A percentile compares a stretch with the other conserved stretches of the same genome.
These are phyloP conservation scores for Carpatolechia fugitivella DNA, from an alignment of 2,888 invertebrate genomes.

Conservation along the genomic window DNA sequence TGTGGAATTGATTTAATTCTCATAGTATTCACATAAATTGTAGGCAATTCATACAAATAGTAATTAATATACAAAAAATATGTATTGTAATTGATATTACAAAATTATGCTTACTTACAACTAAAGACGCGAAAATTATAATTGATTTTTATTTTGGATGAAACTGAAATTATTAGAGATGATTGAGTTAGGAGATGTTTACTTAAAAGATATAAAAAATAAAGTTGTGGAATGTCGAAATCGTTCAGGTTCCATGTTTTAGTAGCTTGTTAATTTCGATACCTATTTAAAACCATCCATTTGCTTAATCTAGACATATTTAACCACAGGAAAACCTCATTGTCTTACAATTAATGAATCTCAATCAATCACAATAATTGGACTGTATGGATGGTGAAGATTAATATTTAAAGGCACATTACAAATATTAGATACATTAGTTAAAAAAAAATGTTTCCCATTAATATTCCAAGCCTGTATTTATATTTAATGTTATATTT, in stretches of 20 bases:
- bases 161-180: not conserved
- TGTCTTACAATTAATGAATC: not conserved
- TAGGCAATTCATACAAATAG: slow-evolving; percentile 51
- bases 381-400: slow-evolving; percentile 62
- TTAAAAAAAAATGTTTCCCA: slow-evolving; percentile 27
- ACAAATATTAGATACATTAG: slow-evolving; percentile 36
- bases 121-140: slow-evolving; percentile 28
- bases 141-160: not conserved
- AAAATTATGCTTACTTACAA: slow-evolving; percentile 56
- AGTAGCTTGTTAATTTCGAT: slow-evolving; percentile 22
- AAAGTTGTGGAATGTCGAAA: slow-evolving; percentile 63
- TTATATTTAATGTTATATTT: not conserved
- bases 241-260: slow-evolving; percentile 32
- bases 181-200: slow-evolving; percentile 9
- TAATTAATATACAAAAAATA: slow-evolving; percentile 34
- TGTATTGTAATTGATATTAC: slow-evolving; percentile 54
- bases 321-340: not conserved
- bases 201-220: slow-evolving; percentile 52
- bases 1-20: slow-evolving; percentile 68
- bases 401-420: slow-evolving; percentile 62
- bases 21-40: slow-evolving; percentile 60
- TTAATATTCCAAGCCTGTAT: slow-evolving; percentile 27
- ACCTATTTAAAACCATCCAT: slow-evolving; percentile 5
- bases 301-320: not conserved
- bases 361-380: slow-evolving; percentile 23